Evolutionary conservation across 64 coral and sea anemone genomes (phyloP).

Genomic region (Platygyra sinensis): DNA sequence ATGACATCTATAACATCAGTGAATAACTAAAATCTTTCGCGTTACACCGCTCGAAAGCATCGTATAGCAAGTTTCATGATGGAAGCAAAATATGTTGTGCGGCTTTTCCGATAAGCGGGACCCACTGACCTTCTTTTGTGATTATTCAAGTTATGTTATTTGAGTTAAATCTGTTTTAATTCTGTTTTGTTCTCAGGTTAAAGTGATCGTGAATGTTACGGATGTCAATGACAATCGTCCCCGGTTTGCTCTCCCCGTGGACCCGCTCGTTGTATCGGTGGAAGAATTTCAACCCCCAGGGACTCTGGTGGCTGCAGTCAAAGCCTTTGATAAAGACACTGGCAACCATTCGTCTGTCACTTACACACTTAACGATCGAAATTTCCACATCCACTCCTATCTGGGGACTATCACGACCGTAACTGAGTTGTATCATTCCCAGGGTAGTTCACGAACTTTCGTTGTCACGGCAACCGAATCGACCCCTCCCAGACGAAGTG

Average conservation of each 20-base stretch:
- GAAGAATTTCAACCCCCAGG: constrained; percentile 22
- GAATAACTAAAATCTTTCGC: no score
- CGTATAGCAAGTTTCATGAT: no score
- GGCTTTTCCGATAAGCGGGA: no score
- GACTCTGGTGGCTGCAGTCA: constrained; percentile 7
- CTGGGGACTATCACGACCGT: constrained; percentile 66
- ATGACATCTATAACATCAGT: no score
- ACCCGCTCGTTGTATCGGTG: constrained; percentile 72
- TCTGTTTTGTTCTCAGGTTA: constrained; percentile 52
- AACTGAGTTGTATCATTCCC: constrained; percentile 18
- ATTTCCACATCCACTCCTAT: constrained; percentile 55
- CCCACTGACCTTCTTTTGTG: no score
- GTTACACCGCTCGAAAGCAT: no score
- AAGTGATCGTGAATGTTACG: constrained; percentile 67
- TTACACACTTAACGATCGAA: constrained; percentile 58
- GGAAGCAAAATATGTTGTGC: no score
- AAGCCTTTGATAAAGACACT: constrained; percentile 83
- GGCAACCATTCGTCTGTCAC: constrained; percentile 45
- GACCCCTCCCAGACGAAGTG: constrained; percentile 44
- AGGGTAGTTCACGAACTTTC: constrained; percentile 50
- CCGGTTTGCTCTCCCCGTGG: constrained; percentile 67
- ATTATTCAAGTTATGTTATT: neutral
- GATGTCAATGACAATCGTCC: constrained; percentile 90
- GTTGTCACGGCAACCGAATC: constrained; percentile 79
- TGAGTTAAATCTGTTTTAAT: neutral